phyloP scores from a whole-genome alignment of 30 jellyfish, hydroid and myxozoan genomes.

The Calvadosia cruxmelitensis region DNA sequence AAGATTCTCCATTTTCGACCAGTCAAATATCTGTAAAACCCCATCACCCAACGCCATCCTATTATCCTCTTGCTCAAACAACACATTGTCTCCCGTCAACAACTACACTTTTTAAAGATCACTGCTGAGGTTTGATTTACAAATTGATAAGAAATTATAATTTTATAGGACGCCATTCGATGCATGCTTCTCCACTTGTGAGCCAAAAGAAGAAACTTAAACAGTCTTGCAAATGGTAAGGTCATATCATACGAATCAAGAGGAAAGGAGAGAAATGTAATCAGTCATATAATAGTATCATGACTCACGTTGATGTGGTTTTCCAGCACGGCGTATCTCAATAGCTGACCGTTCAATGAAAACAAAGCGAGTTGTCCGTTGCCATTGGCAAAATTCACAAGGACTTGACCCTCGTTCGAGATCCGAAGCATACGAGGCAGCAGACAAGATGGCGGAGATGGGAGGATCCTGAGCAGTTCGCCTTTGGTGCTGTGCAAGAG shows the following conservation, averaged over 20 bases:
- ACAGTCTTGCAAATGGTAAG: no score
- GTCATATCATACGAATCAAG: no score
- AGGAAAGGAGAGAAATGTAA: no score
- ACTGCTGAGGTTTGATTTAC: neutral
- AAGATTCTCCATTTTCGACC: no score
- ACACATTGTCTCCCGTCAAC: no score
- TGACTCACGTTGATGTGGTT: slow-evolving; percentile 49
- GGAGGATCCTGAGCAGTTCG: slow-evolving; percentile 55
- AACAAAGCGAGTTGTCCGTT: slow-evolving; percentile 76
- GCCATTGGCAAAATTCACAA: slow-evolving; percentile 59
- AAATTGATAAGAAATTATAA: no score
- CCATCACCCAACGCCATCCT: no score
- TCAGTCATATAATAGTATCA: neutral
- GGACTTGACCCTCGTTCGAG: slow-evolving; percentile 70
- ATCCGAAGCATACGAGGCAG: slow-evolving; percentile 50
- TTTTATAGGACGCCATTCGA: no score
- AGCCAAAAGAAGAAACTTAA: no score
- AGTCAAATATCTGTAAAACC: no score
- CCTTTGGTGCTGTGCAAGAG: slow-evolving; percentile 78
- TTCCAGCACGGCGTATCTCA: slow-evolving; percentile 48
- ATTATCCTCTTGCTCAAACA: no score
- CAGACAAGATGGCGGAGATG: slow-evolving; percentile 55
- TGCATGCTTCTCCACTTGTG: no score
- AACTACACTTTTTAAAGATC: neutral
- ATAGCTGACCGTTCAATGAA: slow-evolving; percentile 49